Evolutionary conservation across 2,113 vertebrate species (phyloP).

Genomic region (Chaetorhynchus papuensis): DNA sequence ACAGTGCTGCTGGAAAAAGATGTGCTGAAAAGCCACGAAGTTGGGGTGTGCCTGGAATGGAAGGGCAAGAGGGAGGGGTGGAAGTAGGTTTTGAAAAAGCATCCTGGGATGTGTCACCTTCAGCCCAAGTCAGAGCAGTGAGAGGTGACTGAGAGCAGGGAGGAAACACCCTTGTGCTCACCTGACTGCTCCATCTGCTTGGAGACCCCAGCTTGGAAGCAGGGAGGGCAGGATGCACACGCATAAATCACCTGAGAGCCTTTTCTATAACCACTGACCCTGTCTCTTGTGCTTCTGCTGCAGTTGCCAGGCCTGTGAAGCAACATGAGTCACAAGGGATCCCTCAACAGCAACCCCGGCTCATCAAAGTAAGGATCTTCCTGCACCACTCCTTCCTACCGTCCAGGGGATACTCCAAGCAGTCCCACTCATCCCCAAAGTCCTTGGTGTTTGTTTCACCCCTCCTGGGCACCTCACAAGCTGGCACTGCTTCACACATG

Average conservation of each 20-base stretch:
- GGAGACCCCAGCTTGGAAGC: neutral
- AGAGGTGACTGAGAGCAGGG: neutral
- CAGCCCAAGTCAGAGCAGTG: neutral
- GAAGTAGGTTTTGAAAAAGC: neutral
- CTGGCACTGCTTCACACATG: neutral
- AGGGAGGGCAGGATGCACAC: fast-evolving
- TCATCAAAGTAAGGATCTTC: slow-evolving; percentile 57
- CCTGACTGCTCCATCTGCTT: neutral
- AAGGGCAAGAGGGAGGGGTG: neutral
- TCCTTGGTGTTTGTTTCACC: neutral
- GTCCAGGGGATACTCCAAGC: neutral
- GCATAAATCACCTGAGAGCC: neutral
- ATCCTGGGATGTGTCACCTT: neutral
- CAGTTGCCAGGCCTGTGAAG: slow-evolving; percentile 42
- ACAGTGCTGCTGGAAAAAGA: neutral
- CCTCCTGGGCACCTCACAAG: neutral
- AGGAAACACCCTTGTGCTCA: neutral
- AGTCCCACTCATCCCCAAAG: neutral
- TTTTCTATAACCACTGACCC: neutral
- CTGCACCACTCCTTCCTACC: neutral
- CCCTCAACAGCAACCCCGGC: slow-evolving; percentile 43
- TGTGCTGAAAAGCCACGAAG: neutral
- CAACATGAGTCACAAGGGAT: slow-evolving; percentile 64
- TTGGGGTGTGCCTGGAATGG: neutral
- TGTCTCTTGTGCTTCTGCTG: slow-evolving; percentile 1